Evolutionary conservation across 2,113 vertebrate genomes (phyloP), one percentile per base, ranked within the genome.

Genomic region (Oncorhynchus nerka): DNA sequence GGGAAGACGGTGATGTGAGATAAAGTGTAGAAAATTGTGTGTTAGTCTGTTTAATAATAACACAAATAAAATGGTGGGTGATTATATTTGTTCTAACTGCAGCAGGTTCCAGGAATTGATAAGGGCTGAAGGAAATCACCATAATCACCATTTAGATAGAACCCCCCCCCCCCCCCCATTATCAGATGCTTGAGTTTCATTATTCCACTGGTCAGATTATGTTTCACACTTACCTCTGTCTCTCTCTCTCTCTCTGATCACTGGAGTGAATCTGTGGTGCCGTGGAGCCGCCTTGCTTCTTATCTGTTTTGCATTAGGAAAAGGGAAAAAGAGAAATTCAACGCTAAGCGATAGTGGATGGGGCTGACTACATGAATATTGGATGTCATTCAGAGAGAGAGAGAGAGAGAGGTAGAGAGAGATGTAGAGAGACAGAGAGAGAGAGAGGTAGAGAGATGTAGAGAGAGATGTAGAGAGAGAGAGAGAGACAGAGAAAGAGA

Each of bases 101-200:
- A 34, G 34, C 6, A 6, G 34, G 34, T 7, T 34, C 6, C 34
- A 34, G 15, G 68, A 66, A 34, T 11, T 71, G 75, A 81, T 77
- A 75, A 78, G 62, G 30, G 57, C 68, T 15, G 26, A 74, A 67
- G 48, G 28, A 82, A 70, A 74, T 72, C 65, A 73, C 15, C 87
- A 75, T 73, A n/a, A 71, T 82, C 72, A 51, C 61, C 84, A 83
- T 0, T 0, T 72, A 85, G 86, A 78, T 80, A 62, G 79, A 0
- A 62, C 32, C 24, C 75, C 24, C 73, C 32, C 24, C 75, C 24
- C 73, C 73, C 62, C 71, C 57, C 75, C 78, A 75, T 84, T 78
- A 80, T 81, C 62, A 68, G 69, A 51, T 72, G 72, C 76, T 84
- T 74, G 64, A 71, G 76, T 79, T 75, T 75, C 78, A 75, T 72